Evolutionary conservation across 2,888 invertebrate species (phyloP), one percentile per base, ranked within the genome.

Genomic region (Tillus elongatus): DNA sequence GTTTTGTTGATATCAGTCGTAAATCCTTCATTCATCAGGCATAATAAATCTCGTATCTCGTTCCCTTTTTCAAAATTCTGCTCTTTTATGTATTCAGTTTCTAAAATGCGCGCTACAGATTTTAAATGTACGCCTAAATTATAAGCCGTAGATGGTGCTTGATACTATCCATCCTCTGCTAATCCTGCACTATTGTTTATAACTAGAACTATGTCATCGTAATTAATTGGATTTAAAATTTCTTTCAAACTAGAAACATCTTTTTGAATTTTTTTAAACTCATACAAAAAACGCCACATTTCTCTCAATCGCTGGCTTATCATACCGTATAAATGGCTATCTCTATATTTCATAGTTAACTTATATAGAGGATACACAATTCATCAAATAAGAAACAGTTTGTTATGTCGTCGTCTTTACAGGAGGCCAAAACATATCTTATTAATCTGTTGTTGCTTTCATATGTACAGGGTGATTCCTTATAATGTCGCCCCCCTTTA

Each of bases 1-100:
- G 34, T 35, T 30, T 37, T 41, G 12, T 37, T 41, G 9, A 41
- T 28, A 2, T 16, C n/a, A 3, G 16, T 41, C 4, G 33, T 9
- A 13, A 34, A 14, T 28, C 37, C 30, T 2, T 28, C 6, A 11
- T 30, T n/a, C n/a, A n/a, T n/a, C n/a, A n/a, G n/a, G n/a, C n/a
- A n/a, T n/a, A n/a, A n/a, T n/a, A n/a, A n/a, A n/a, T n/a, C n/a
- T n/a, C n/a, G n/a, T n/a, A n/a, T n/a, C n/a, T n/a, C n/a, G n/a
- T n/a, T n/a, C n/a, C n/a, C n/a, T n/a, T n/a, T n/a, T n/a, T n/a
- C n/a, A n/a, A n/a, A n/a, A n/a, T n/a, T n/a, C n/a, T n/a, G n/a
- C n/a, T n/a, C n/a, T n/a, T n/a, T n/a, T n/a, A n/a, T n/a, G n/a
- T n/a, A n/a, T n/a, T n/a, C n/a, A n/a, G n/a, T n/a, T n/a, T n/a